Percentiles rank a stretch among this genome's conserved stretches.
Conservation (phyloP, 2,797 vertebrate genomes). For the Orientallactaga sibirica region DNA sequence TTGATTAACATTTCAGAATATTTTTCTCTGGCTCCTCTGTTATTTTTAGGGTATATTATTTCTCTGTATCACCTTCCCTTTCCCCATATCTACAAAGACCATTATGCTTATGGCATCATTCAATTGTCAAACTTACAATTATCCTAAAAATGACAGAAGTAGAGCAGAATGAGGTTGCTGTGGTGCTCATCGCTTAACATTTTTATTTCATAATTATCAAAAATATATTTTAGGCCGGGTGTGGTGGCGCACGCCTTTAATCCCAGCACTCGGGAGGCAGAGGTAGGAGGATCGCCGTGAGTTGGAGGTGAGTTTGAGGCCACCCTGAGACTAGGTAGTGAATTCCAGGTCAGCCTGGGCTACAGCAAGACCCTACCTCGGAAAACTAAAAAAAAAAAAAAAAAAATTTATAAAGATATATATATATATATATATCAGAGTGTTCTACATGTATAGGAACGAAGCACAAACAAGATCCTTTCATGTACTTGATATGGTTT, state of each 20-base stretch:
- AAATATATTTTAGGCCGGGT: constrained; percentile 45
- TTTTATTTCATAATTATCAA: constrained; percentile 43
- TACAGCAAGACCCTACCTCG: too few species aligned
- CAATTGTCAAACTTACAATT: constrained; percentile 9
- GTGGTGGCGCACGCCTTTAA: too few species aligned
- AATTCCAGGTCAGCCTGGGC: too few species aligned
- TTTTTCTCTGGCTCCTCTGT: not conserved
- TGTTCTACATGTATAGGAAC: not conserved
- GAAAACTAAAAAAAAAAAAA: too few species aligned
- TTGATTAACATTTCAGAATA: not conserved
- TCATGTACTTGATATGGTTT: not conserved
- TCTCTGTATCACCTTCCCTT: not conserved
- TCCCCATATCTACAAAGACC: not conserved
- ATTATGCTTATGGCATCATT: constrained; percentile 15
- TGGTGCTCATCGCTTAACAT: not conserved
- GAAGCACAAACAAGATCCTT: not conserved
- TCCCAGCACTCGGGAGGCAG: too few species aligned
- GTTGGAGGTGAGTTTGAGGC: too few species aligned
- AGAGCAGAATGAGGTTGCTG: not conserved
- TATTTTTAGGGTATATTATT: not conserved
- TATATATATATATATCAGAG: too few species aligned
- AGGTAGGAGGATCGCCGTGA: too few species aligned
- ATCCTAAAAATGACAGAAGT: constrained; percentile 22
- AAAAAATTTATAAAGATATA: too few species aligned
- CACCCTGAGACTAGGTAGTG: too few species aligned